phyloP scores from a whole-genome alignment of 2,888 invertebrate genomes.

The Pyrocoelia pectoralis region DNA sequence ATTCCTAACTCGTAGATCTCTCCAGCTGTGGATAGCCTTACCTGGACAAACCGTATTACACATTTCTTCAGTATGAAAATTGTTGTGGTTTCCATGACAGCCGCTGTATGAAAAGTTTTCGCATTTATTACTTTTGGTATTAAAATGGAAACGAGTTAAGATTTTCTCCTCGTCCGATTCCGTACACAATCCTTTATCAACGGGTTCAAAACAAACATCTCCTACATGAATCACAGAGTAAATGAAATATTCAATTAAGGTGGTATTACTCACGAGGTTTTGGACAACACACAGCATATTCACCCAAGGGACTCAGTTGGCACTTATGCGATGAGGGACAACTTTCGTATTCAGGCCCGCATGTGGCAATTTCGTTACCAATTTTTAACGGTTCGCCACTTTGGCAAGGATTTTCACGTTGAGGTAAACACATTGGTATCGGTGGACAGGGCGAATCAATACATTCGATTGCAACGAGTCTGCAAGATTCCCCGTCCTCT shows the following conservation, averaged over 20 bases:
- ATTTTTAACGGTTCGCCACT: slow-evolving; percentile 69
- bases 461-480: slow-evolving; percentile 72
- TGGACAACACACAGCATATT: slow-evolving; percentile 87
- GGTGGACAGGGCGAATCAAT: slow-evolving; percentile 76
- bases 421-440: slow-evolving; percentile 81
- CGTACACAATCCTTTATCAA: slow-evolving; percentile 68
- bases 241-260: too few relatives aligned
- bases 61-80: slow-evolving; percentile 80
- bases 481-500: slow-evolving; percentile 70
- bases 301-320: slow-evolving; percentile 80
- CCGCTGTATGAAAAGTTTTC: slow-evolving; percentile 73
- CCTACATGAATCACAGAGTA: too few relatives aligned
- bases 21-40: slow-evolving; percentile 53
- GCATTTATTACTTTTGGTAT: slow-evolving; percentile 79
- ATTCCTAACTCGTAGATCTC: too few relatives aligned
- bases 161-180: slow-evolving; percentile 61
- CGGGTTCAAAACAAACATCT: slow-evolving; percentile 81
- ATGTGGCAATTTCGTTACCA: slow-evolving; percentile 67
- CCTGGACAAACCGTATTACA: slow-evolving; percentile 84
- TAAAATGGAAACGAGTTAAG: slow-evolving; percentile 75
- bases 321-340: slow-evolving; percentile 89
- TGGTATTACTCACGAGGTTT: too few relatives aligned
- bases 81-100: slow-evolving; percentile 85
- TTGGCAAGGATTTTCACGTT: slow-evolving; percentile 74
- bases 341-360: slow-evolving; percentile 79